phyloP scores from a whole-genome alignment of 2,888 invertebrate genomes.

The Rotaria socialis region DNA sequence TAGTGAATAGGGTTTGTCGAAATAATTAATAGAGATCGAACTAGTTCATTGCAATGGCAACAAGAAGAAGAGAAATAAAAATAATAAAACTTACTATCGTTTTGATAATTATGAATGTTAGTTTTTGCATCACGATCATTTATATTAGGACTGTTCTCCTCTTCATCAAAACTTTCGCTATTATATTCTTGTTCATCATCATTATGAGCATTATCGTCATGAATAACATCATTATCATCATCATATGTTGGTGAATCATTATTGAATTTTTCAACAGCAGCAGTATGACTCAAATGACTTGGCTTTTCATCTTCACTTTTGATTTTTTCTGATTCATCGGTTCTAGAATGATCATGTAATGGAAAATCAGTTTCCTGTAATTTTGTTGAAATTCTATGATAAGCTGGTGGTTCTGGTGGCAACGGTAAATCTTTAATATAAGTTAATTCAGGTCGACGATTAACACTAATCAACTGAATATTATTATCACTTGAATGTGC shows the following conservation, averaged over 20 bases:
- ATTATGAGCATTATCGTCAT: neutral
- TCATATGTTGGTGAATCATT: neutral
- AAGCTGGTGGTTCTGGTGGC: neutral
- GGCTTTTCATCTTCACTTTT: neutral
- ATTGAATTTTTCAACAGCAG: neutral
- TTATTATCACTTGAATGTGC: neutral
- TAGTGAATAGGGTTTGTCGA: too few relatives aligned
- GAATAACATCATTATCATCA: slow-evolving; percentile 15
- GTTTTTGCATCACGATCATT: neutral
- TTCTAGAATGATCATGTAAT: neutral
- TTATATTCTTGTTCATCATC: neutral
- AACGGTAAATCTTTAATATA: neutral
- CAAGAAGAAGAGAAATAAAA: too few relatives aligned
- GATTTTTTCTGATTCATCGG: neutral
- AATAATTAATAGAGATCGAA: too few relatives aligned
- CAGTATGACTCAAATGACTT: neutral
- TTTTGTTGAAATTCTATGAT: neutral
- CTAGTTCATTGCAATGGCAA: too few relatives aligned
- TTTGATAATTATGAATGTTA: neutral
- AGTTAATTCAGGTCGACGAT: neutral
- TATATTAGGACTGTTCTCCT: neutral
- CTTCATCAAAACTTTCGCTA: neutral
- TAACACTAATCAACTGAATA: neutral
- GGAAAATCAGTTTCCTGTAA: slow-evolving; percentile 6
- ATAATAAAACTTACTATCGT: neutral